These are phyloP conservation scores for Apostichopus japonicus DNA, from an alignment of 35 echinoderm and acorn worm genomes.

Conservation along the genomic window DNA sequence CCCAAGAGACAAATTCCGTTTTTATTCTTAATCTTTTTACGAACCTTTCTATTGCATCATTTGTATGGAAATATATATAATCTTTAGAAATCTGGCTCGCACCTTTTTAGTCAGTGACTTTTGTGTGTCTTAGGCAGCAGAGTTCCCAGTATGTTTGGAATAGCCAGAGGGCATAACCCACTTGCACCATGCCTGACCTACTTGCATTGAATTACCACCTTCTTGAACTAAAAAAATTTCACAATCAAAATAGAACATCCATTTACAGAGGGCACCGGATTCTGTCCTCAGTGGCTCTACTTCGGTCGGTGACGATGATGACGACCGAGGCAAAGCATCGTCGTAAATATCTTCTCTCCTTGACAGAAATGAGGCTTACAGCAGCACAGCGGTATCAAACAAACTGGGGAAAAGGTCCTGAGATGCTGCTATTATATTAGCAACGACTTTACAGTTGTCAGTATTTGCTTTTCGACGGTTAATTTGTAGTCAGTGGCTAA, in stretches of 20 bases:
- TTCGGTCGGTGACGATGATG: background rate
- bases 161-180: conserved; percentile 44
- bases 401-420: background rate
- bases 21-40: background rate
- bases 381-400: background rate
- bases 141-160: conserved; percentile 3
- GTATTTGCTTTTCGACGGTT: background rate
- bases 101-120: conserved; percentile 3
- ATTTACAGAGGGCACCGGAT: background rate
- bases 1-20: background rate
- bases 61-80: background rate
- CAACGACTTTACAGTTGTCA: background rate
- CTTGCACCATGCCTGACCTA: conserved; percentile 46
- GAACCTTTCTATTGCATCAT: background rate
- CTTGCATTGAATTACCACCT: conserved; percentile 20
- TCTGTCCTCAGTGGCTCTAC: background rate
- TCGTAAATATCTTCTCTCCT: background rate
- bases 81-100: background rate
- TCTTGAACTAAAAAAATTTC: background rate
- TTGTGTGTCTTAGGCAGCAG: background rate
- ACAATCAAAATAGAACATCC: conserved; percentile 19
- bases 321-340: background rate
- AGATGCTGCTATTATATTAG: background rate
- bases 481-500: background rate
- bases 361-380: background rate